A percentile compares a stretch with the other conserved stretches of the same genome.
phyloP scores from a whole-genome alignment of 2,888 invertebrate species.

The Drosophila anomalipes region DNA sequence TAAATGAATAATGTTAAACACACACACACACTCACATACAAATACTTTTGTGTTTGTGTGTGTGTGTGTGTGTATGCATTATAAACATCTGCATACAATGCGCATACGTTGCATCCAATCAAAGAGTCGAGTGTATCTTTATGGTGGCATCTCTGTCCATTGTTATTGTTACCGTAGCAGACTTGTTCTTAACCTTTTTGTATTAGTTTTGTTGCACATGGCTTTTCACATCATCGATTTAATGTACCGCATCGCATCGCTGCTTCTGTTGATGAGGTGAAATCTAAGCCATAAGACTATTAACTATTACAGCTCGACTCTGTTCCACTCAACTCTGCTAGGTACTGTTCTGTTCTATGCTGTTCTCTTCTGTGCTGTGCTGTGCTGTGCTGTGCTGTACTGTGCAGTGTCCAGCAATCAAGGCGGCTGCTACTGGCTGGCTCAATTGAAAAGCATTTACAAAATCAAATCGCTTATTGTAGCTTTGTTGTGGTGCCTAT shows the following conservation, averaged over 20 bases:
- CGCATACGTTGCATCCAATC: conserved; percentile 1
- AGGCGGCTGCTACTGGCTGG: conserved; percentile 20
- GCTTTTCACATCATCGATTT: conserved; percentile 82
- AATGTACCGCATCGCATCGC: conserved; percentile 75
- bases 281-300: conserved; percentile 77
- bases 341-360: conserved; percentile 10
- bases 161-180: conserved; percentile 37
- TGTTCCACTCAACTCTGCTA: conserved; percentile 33
- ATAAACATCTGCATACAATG: conserved; percentile 37
- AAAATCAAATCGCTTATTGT: conserved; percentile 12
- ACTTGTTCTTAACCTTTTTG: conserved; percentile 11
- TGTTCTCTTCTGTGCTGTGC: neutral
- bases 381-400: neutral
- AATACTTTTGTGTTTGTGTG: neutral
- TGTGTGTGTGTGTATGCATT: neutral
- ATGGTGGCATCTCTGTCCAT: conserved; percentile 48
- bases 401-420: conserved; percentile 22
- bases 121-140: conserved; percentile 21
- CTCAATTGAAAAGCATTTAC: conserved; percentile 52
- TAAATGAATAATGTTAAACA: conserved; percentile 11
- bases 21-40: neutral
- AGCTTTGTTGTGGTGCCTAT: conserved; percentile 13
- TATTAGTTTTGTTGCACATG: conserved; percentile 25
- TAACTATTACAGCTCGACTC: conserved; percentile 32
- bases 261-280: conserved; percentile 85